phyloP scores from a whole-genome alignment of 1,140 invertebrate genomes.

The Calosoma granatense region DNA sequence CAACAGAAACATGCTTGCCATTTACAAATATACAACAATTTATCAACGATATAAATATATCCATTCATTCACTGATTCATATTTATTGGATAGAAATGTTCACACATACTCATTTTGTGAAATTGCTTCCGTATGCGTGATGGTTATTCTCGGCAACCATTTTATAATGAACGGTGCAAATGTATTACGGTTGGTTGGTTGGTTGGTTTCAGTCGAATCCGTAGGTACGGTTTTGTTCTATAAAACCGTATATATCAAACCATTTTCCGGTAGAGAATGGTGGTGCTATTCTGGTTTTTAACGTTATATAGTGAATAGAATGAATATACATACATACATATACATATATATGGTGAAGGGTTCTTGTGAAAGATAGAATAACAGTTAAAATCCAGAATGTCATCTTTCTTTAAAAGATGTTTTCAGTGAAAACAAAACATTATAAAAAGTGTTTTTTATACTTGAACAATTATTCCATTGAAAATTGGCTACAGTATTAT shows the following conservation, averaged over 20 bases:
- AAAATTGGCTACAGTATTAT: conserved; percentile 1
- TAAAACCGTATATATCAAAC: background rate
- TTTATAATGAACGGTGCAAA: too few species aligned
- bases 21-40: too few species aligned
- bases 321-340: too few species aligned
- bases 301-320: too few species aligned
- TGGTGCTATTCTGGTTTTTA: background rate
- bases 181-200: too few species aligned
- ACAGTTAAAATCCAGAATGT: background rate
- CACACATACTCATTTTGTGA: too few species aligned
- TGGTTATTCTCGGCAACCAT: too few species aligned
- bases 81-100: too few species aligned
- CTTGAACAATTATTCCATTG: background rate
- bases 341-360: conserved; percentile 8
- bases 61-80: too few species aligned
- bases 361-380: background rate
- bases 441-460: background rate
- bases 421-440: background rate
- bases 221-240: background rate
- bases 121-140: too few species aligned
- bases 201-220: background rate
- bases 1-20: background rate
- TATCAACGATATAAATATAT: too few species aligned
- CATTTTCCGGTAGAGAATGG: background rate
- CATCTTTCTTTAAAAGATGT: conserved; percentile 4